These are phyloP conservation scores for Gymnothorax reevesii DNA, from an alignment of 2,797 vertebrate species.

Conservation along the genomic window DNA sequence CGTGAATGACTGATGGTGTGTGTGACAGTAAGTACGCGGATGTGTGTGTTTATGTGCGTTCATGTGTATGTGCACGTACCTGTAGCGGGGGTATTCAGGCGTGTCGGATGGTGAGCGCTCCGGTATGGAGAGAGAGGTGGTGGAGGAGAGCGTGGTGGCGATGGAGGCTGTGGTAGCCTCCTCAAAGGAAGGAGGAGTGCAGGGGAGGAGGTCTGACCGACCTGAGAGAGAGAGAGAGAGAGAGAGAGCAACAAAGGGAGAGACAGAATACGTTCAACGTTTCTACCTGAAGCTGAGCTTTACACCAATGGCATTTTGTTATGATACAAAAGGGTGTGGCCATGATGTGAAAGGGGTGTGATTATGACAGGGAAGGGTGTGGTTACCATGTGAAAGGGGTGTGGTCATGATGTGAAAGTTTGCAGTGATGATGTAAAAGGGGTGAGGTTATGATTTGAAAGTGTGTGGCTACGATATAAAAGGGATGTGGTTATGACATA, in stretches of 20 bases:
- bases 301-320: too few species aligned
- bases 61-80: slow-evolving; percentile 61
- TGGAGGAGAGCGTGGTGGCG: slow-evolving; percentile 94
- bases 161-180: slow-evolving; percentile 98
- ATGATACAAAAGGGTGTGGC: too few species aligned
- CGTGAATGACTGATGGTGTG: not conserved
- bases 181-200: slow-evolving; percentile 96
- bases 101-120: slow-evolving; percentile 94
- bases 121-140: slow-evolving; percentile 93
- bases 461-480: not conserved
- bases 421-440: not conserved
- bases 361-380: not conserved
- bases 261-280: not conserved
- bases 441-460: not conserved
- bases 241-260: not conserved
- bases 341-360: too few species aligned
- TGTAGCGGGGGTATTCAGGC: slow-evolving; percentile 88
- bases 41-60: not conserved
- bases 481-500: not conserved
- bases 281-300: too few species aligned
- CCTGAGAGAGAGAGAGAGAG: slow-evolving; percentile 60
- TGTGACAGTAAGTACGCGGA: not conserved
- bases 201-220: slow-evolving; percentile 88
- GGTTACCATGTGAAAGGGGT: not conserved
- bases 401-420: not conserved